phyloP scores from a whole-genome alignment of 2,888 invertebrate genomes.

The Diaprepes abbreviatus region DNA sequence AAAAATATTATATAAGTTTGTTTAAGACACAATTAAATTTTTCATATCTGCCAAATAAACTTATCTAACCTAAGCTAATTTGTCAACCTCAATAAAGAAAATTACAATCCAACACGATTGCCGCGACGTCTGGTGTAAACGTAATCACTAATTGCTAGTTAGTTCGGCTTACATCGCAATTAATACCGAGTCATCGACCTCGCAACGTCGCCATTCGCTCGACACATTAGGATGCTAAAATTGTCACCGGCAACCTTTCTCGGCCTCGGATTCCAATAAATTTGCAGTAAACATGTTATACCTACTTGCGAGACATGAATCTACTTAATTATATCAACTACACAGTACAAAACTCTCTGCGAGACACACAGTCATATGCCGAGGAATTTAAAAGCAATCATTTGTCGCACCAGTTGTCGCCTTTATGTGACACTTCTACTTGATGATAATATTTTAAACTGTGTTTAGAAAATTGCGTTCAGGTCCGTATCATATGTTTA shows the following conservation, averaged over 20 bases:
- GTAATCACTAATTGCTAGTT: conserved; percentile 44
- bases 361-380: conserved; percentile 4
- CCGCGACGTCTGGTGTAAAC: conserved; percentile 35
- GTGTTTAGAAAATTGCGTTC: neutral
- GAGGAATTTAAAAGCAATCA: conserved; percentile 16
- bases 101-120: neutral
- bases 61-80: no score
- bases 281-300: conserved; percentile 66
- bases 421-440: conserved; percentile 14
- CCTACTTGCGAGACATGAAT: conserved; percentile 65
- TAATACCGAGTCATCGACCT: conserved; percentile 48
- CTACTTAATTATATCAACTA: conserved; percentile 64
- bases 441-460: conserved; percentile 13
- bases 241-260: conserved; percentile 58
- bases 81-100: neutral
- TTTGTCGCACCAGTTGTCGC: conserved; percentile 21
- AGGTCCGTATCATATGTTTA: no score
- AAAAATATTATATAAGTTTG: no score
- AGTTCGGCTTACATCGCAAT: conserved; percentile 45
- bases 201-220: conserved; percentile 9
- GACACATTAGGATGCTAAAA: conserved; percentile 47
- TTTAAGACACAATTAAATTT: no score
- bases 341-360: neutral
- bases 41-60: no score
- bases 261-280: conserved; percentile 62